Evolutionary conservation across 2,888 invertebrate species (phyloP), one percentile per base, ranked within the genome.

Genomic region (Ochropleura leucogaster): DNA sequence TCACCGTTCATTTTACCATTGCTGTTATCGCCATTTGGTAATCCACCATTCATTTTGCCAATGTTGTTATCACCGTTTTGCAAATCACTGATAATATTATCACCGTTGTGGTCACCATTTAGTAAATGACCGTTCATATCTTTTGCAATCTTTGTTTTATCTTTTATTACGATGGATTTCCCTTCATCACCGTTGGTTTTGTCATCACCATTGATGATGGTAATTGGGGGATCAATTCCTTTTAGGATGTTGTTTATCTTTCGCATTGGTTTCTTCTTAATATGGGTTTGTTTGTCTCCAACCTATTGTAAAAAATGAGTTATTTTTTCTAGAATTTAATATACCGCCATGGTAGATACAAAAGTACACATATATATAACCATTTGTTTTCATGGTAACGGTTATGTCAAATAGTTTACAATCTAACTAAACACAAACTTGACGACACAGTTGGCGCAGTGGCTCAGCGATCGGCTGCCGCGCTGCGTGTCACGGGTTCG

Each of bases 31-130:
- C 40, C 81, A 14, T 82, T 77, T 30, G n/a, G 20, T 40, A 68
- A 51, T 75, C 77, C 79, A 74, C 79, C 8, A 82, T 68, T 62
- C 82, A 79, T 18, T 12, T 68, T 78, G 46, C 76, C 4, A 81
- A 63, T 55, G 84, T 79, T 40, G 6, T 79, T 64, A 72, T 84
- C 62, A 70, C 42, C 83, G 40, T 77, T 77, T 20, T n/a, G 49
- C 5, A 74, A 79, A 74, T 88, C 87, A 18, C 77, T 82, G 64
- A 83, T 86, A 51, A 86, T 72, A 47, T 85, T 82, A 49, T 77
- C 7, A 79, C 62, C 55, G 79, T 80, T 47, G 4, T 67, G 73
- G 64, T 85, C 60, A 72, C 42, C 80, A 14, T 82, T 78, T 40
- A 18, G 30, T 30, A 68, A 49, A 76, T 78, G 79, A 8, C 83